Base-by-base conservation (phyloP, 2,888 invertebrate species). In the Nephrotoma flavescens region DNA sequence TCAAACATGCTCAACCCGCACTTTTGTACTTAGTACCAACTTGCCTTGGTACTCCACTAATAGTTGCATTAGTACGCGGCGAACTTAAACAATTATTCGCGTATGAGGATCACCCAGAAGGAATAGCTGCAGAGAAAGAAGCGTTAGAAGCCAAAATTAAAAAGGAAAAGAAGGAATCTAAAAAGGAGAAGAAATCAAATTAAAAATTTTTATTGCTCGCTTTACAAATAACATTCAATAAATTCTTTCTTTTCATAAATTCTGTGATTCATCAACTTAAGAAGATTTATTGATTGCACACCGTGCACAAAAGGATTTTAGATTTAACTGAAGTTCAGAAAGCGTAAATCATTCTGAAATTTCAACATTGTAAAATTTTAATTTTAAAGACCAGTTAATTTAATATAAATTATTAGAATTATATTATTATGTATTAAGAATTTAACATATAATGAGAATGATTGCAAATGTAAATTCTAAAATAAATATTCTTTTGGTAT, bases 1-100 rank as follows among this genome's bases (percentile, higher is more conserved):
- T 98, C 92, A 97, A 98, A 92, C 99, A 98, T 92, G 99, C 99
- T 41, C 98, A 99, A 93, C 99, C 99, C 0, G 99, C 99, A 86
- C 93, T 99, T 87, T 92, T 99, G 89, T 99, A 99, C 92, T 93
- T 99, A 88, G 99, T 99, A 88, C 99, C 99, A 6, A 97, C 98
- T 12, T 99, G 99, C 92, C 93, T 99, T 89, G 97, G 96, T 88
- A 96, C 97, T 57, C 99, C 99, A 15, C 91, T 98, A 42, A 90
- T 95, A n/a, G 92, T 99, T 12, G 99, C 99, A 9, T 92, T 97
- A 57, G 91, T 98, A 47, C 95, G 96, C 89, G 99, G 99, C 41
- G 99, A 99, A 90, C 92, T 98, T 87, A 96, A 95, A 89, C 95
- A 96, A 5, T 93, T 99, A 89, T 97, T 99, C 92, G 96, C 95